Base-by-base conservation (phyloP, 2,797 vertebrate species). In the Rhinoraja longicauda region DNA sequence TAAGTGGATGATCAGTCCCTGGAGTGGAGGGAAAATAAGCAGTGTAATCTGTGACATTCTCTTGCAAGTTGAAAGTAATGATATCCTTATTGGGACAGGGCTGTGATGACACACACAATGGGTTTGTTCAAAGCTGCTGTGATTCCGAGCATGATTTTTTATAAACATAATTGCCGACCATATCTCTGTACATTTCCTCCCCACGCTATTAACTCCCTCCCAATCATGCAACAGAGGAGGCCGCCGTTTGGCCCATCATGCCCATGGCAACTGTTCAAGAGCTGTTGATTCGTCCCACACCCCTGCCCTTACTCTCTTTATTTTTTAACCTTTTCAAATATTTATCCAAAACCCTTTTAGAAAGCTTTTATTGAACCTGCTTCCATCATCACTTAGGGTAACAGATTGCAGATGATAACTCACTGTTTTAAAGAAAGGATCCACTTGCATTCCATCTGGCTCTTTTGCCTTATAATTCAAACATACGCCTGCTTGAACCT, bases 11-110 rank as follows among this genome's bases (percentile, higher is more conserved):
- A 59, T 62, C 26, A 5, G 82, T 6, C 59, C n/a, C 84, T 64
- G 84, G 57, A 2, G 82, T 88, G n/a, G 1, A n/a, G 13, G 53
- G 17, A 64, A 64, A 86, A 17, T 32, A 86, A 59, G 6, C 82
- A 64, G n/a, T 86, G 82, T 59, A 64, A 86, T 64, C 15, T 64
- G 29, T 86, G 13, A 86, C 82, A 86, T 86, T 59, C 29, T 86
- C 57, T 62, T n/a, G 59, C 29, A 59, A n/a, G 82, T 32, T 64
- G 59, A 15, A 86, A 62, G 29, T 29, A 86, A n/a, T 64, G 82
- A 32, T n/a, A 64, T 32, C 6, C 57, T n/a, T 17, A 86, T 0
- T 62, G 82, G 29, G n/a, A 86, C 26, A 64, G 53, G 29, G 57
- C 15, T 32, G 29, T 15, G 19, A 86, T 86, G 57, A 64, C 62